Percentiles rank a stretch among this genome's conserved stretches.
Conservation (phyloP, 64 coral and sea anemone species). For the Hydrozoanthus tunicans region DNA sequence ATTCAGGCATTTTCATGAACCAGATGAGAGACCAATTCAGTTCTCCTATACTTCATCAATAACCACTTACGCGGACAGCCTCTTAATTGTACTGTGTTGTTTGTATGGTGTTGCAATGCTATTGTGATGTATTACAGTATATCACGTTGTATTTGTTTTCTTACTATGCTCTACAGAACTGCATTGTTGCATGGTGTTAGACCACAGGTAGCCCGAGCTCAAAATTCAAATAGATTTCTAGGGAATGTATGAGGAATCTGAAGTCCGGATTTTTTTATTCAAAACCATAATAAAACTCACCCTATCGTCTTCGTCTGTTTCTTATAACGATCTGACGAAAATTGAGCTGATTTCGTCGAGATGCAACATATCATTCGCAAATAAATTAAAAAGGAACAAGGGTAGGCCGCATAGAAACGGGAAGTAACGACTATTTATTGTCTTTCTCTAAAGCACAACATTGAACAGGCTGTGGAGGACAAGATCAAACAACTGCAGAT, state of each 20-base stretch:
- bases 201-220: neutral
- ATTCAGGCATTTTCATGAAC: too few species aligned
- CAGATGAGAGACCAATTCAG: too few species aligned
- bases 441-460: slow-evolving; percentile 51
- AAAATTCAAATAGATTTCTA: too few species aligned
- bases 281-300: too few species aligned
- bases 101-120: neutral
- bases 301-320: too few species aligned
- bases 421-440: neutral
- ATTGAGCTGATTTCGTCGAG: neutral
- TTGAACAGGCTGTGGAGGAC: slow-evolving; percentile 63
- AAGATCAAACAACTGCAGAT: slow-evolving; percentile 77
- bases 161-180: neutral
- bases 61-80: too few species aligned
- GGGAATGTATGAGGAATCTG: too few species aligned
- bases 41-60: too few species aligned
- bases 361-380: too few species aligned
- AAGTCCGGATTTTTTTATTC: too few species aligned
- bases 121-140: neutral
- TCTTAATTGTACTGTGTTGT: neutral
- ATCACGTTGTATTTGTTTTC: neutral
- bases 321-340: neutral
- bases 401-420: neutral
- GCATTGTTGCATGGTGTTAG: neutral
- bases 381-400: too few species aligned